A percentile compares a stretch with the other conserved stretches of the same genome.
Conservation (phyloP, 2,888 invertebrate genomes). For the Tipula vernalis region DNA sequence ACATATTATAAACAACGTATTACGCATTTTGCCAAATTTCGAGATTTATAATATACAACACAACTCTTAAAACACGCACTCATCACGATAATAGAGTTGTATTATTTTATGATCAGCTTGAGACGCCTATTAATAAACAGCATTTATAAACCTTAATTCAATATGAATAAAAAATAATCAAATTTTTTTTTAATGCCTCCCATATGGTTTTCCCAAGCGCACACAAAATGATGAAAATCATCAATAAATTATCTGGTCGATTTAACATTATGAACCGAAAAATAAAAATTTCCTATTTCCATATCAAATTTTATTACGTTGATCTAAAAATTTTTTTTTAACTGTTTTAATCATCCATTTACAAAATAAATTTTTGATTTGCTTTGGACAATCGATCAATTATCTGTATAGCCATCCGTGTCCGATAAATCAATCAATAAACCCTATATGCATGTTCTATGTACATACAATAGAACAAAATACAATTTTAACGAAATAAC, state of each 20-base stretch:
- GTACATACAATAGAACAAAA: neutral
- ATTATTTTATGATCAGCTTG: neutral
- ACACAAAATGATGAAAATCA: neutral
- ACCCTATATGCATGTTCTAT: neutral
- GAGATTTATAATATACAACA: neutral
- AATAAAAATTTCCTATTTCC: neutral
- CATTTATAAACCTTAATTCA: neutral
- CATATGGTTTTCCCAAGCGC: neutral
- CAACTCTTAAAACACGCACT: neutral
- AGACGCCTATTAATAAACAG: neutral
- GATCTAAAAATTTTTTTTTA: neutral
- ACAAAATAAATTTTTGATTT: neutral
- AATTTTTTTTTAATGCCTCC: neutral
- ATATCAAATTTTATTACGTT: neutral
- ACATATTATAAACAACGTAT: too few species aligned
- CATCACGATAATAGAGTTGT: neutral
- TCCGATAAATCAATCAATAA: neutral
- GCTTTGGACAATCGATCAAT: neutral
- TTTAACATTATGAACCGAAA: neutral
- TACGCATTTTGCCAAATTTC: neutral
- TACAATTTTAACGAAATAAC: neutral
- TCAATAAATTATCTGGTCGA: constrained; percentile 4
- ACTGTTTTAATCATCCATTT: neutral
- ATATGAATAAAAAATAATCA: neutral
- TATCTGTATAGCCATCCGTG: neutral